Evolutionary conservation across 2,113 vertebrate species (phyloP), one percentile per base, ranked within the genome.

Genomic region (Labrus mixtus): DNA sequence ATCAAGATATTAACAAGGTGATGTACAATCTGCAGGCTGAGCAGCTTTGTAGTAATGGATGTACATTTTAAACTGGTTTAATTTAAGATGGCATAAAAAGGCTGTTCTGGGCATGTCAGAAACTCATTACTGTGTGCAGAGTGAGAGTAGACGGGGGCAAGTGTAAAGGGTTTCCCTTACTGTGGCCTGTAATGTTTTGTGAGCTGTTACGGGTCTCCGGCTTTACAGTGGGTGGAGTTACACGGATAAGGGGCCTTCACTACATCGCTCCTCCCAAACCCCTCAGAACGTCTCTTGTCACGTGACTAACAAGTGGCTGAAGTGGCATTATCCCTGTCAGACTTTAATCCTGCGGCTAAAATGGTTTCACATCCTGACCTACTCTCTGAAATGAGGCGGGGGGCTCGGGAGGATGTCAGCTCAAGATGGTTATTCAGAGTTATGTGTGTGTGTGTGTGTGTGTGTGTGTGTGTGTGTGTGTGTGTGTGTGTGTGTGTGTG

Each of bases 221-320:
- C 33, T 60, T 68, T 9, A 43, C 25, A 25, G 20, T 48, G 68
- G 78, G 82, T 36, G 78, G 84, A 79, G 76, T 78, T 54, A 78
- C 64, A 82, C 16, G 17, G 65, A 85, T 81, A 75, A 84, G 64
- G 60, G 48, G 48, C 61, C 45, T 78, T 39, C 68, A 17, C 63
- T 77, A 74, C 73, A 84, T 86, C 53, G 77, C 89, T 79, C 82
- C 84, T 81, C 82, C 77, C 81, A 80, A 87, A 83, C 87, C 79
- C 79, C 84, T 73, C 73, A 75, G 78, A 79, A 83, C 81, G 81
- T 83, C 83, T 84, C 19, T 51, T 69, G 82, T 89, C 90, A 92
- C 70, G 77, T 92, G 90, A 90, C 76, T 66, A 29, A 33, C 87
- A 86, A 85, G 89, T 89, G 90, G 88, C 90, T 92, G 86, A 90